Evolutionary conservation across 2,113 vertebrate species (phyloP).

Genomic region (Serilophus lunatus): DNA sequence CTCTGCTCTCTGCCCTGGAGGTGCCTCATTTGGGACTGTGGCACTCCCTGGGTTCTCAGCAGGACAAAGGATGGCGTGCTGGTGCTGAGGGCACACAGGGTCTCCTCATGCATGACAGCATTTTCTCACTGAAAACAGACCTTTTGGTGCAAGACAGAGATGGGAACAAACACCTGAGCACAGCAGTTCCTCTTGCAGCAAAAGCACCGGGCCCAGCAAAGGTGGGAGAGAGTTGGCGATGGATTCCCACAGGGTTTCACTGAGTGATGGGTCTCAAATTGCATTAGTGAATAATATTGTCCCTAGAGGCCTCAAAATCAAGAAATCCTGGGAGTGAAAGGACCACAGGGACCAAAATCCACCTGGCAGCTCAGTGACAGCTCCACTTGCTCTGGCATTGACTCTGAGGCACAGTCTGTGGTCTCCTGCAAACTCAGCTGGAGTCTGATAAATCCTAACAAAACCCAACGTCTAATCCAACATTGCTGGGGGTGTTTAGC

Average conservation of each 20-base stretch:
- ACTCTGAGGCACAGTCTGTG: background rate
- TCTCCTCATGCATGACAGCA: fast-evolving
- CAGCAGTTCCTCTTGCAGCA: background rate
- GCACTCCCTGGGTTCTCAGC: background rate
- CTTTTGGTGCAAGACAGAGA: background rate
- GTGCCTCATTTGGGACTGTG: fast-evolving
- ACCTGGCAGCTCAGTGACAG: background rate
- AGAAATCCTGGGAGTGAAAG: background rate
- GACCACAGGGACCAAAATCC: background rate
- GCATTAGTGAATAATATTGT: background rate
- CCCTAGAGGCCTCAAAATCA: background rate
- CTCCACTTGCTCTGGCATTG: background rate
- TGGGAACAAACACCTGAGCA: background rate
- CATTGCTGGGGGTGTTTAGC: background rate
- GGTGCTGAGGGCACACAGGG: background rate
- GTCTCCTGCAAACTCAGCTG: background rate
- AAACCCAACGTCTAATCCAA: background rate
- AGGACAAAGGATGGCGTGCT: background rate
- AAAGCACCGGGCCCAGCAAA: background rate
- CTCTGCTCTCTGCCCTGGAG: fast-evolving
- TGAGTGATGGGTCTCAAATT: conserved; percentile 20
- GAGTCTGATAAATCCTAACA: background rate
- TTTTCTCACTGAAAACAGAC: background rate
- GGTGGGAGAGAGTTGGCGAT: background rate
- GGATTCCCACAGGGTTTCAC: background rate